Evolutionary conservation across 2,113 vertebrate species (phyloP), one percentile per base, ranked within the genome.

Genomic region (Pao palembangensis): DNA sequence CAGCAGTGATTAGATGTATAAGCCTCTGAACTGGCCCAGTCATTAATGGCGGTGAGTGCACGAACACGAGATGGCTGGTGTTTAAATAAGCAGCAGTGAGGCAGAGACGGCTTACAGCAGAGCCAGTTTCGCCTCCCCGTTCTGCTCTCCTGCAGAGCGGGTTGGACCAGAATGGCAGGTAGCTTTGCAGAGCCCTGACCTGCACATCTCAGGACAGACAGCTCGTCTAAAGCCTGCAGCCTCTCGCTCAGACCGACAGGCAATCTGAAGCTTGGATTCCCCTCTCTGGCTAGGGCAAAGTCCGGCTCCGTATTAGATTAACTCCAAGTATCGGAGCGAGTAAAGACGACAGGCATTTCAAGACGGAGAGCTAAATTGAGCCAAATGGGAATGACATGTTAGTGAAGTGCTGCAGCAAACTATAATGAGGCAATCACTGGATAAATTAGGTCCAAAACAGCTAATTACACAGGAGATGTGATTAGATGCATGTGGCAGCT

Each of bases 131-230:
- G 21, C 2, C 41, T 8, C 55, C 23, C 2, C 17, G 12, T 16
- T 38, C 5, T 14, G 4, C 63, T 69, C 74, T 67, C 76, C 65
- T 69, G 79, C 54, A 14, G 57, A 65, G 81, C 88, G 64, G 78
- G 88, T 88, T 15, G 43, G 67, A 88, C 88, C 78, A 52, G 87
- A 80, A 64, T 46, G 81, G 67, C 87, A 83, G 84, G 86, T 67
- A 71, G 61, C 64, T 59, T 28, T 49, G 5, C 13, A 2, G 44
- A 66, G 43, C 46, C 64, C 69, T 64, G 72, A 78, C 69, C 72
- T n/a, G n/a, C 71, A 79, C 69, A 31, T 25, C 53, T 65, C 71
- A 46, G 63, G 74, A 80, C 64, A 28, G 81, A 58, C 79, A 55
- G 77, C 81, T 67, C 8, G 72, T 67, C 74, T 73, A 16, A 58